Conservation (phyloP, 30 jellyfish, hydroid and myxozoan species). For the Mastigias papua region DNA sequence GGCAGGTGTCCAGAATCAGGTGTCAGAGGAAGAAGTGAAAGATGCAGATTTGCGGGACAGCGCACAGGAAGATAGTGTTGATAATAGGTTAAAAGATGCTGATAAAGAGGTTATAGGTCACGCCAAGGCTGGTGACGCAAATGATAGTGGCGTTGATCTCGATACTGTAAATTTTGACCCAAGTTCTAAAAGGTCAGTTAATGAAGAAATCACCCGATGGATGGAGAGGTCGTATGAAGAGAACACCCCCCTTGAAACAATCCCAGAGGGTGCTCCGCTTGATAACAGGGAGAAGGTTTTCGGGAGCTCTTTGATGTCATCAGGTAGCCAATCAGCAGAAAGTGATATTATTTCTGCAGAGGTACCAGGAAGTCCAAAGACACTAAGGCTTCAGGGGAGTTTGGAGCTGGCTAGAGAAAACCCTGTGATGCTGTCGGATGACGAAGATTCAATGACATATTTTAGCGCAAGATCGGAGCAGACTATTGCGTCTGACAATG, state of each 20-base stretch:
- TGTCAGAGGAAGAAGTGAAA: not conserved
- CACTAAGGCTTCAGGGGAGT: constrained; percentile 48
- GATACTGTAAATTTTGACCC: constrained; percentile 22
- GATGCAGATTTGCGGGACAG: not conserved
- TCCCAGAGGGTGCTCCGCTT: constrained; percentile 5
- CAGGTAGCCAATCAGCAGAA: not conserved
- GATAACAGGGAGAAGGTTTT: not conserved
- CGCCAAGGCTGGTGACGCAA: constrained; percentile 18
- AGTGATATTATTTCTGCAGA: not conserved
- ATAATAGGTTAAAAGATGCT: not conserved
- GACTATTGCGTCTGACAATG: constrained; percentile 66
- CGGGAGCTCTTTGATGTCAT: not conserved
- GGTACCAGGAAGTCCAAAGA: not conserved
- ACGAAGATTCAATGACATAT: constrained; percentile 82
- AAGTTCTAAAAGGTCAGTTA: constrained; percentile 7
- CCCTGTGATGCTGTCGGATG: constrained; percentile 76
- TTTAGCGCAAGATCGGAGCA: constrained; percentile 90
- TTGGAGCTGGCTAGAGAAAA: constrained; percentile 78
- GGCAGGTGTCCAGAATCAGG: too few relatives aligned
- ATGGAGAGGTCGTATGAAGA: constrained; percentile 50
- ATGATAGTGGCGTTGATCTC: constrained; percentile 38
- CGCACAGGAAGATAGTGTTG: not conserved
- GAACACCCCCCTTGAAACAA: constrained; percentile 23
- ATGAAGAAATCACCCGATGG: constrained; percentile 60
- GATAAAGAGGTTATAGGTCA: not conserved